Base-by-base conservation (phyloP, 1,140 invertebrate species). In the Drosophila santomea region DNA sequence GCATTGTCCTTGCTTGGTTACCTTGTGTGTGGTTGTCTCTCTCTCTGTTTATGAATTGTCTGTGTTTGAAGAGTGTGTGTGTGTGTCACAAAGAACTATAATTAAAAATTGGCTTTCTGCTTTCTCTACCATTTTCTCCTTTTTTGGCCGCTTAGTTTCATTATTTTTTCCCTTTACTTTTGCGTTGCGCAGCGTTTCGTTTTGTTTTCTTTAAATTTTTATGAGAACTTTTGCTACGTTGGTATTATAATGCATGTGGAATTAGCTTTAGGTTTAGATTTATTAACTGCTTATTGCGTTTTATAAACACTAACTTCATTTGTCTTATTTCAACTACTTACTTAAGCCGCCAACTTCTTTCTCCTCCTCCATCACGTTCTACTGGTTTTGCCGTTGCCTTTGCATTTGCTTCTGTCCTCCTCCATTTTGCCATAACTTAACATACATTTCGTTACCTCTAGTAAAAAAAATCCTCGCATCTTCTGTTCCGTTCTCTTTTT, bases 221-320 rank as follows among this genome's bases (percentile, higher is more conserved):
- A 41, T 80, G 79, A 86, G 72, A 89, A 83, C 79, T 86, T 88
- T 81, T 68, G 52, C 83, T 86, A 84, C 76, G 63, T 67, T 74
- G 69, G 55, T 73, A 73, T 73, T 73, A 60, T 73, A 71, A 58
- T 71, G 67, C 67, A 50, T 71, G 67, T 71, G 64, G 32, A 59
- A 73, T 74, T 55, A 50, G 61, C 17, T 47, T 51, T 62, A 50
- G 55, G 36, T 74, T 25, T 45, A 76, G 44, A 51, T 74, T 78
- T 75, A 74, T 80, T 76, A 75, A 78, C 82, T 86, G 82, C 68
- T 85, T 80, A 88, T 90, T 90, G 85, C 85, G 85, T 89, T 90
- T 89, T 90, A 89, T 83, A 88, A 88, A 90, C 85, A 88, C 85
- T 81, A 84, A 89, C 78, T 76, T 67, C 64, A 57, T 60, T 74